Conservation (phyloP, 2,888 invertebrate species). For the Tuta absoluta region DNA sequence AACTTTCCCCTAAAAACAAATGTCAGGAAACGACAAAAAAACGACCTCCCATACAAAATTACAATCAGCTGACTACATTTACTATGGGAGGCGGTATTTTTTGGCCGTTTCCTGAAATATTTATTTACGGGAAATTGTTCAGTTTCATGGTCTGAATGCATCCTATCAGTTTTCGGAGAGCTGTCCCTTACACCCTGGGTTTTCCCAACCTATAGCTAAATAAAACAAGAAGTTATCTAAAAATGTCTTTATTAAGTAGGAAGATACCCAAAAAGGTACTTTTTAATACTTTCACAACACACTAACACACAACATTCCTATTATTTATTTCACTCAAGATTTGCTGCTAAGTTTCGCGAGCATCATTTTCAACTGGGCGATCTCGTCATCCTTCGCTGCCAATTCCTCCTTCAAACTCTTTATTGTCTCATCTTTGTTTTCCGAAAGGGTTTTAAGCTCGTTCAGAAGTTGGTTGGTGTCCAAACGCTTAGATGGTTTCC, state of each 20-base stretch:
- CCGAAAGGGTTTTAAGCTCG: conserved; percentile 71
- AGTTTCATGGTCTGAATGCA: too few species aligned
- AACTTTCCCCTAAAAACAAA: too few species aligned
- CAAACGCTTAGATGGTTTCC: conserved; percentile 79
- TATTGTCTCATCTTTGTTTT: conserved; percentile 77
- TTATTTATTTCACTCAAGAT: conserved; percentile 13
- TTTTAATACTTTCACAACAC: conserved; percentile 32
- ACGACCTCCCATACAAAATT: too few species aligned
- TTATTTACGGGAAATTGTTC: too few species aligned
- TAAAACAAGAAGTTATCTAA: background rate
- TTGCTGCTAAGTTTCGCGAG: conserved; percentile 54
- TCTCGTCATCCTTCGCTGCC: conserved; percentile 81
- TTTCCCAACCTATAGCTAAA: too few species aligned
- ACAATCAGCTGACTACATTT: too few species aligned
- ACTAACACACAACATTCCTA: conserved; percentile 37
- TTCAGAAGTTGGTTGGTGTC: conserved; percentile 81
- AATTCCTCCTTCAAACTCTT: conserved; percentile 72
- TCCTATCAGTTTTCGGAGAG: too few species aligned
- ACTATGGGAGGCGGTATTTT: too few species aligned
- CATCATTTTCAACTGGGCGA: conserved; percentile 77
- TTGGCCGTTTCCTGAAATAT: too few species aligned
- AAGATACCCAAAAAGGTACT: conserved; percentile 6
- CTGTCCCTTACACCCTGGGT: too few species aligned
- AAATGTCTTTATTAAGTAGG: conserved; percentile 25
- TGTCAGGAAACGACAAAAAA: too few species aligned